Conservation (phyloP, 2,797 vertebrate genomes). For the Sorex maritimensis region DNA sequence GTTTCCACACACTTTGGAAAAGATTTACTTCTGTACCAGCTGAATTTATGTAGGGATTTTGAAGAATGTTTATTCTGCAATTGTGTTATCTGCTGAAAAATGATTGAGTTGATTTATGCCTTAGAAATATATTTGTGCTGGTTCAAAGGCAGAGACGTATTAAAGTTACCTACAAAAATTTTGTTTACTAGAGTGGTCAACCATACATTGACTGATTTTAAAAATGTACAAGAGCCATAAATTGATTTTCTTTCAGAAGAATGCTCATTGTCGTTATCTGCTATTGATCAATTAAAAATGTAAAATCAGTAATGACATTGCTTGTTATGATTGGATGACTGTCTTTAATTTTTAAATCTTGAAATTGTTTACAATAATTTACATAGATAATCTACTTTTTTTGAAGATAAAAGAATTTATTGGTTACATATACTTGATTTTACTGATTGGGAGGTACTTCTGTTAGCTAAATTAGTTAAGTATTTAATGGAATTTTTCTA, state of each 20-base stretch:
- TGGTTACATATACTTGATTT: slow-evolving; percentile 2
- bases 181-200: background rate
- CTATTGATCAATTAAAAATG: slow-evolving; percentile 2
- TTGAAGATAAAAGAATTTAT: background rate
- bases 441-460: background rate
- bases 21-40: background rate
- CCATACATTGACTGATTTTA: background rate
- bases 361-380: background rate
- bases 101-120: background rate
- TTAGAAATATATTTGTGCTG: background rate
- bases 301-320: slow-evolving; percentile 36
- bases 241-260: slow-evolving; percentile 58
- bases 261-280: slow-evolving; percentile 14
- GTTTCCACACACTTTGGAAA: background rate
- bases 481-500: slow-evolving; percentile 11
- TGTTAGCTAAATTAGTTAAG: background rate
- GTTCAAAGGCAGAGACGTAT: background rate
- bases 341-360: slow-evolving; percentile 22
- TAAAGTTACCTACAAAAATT: background rate
- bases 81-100: background rate
- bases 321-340: slow-evolving; percentile 17
- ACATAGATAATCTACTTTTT: background rate
- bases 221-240: background rate
- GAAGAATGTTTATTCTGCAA: background rate
- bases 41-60: background rate